Evolutionary conservation across 2,797 vertebrate species (phyloP), one percentile per base, ranked within the genome.

Genomic region (Myripristis murdjan): DNA sequence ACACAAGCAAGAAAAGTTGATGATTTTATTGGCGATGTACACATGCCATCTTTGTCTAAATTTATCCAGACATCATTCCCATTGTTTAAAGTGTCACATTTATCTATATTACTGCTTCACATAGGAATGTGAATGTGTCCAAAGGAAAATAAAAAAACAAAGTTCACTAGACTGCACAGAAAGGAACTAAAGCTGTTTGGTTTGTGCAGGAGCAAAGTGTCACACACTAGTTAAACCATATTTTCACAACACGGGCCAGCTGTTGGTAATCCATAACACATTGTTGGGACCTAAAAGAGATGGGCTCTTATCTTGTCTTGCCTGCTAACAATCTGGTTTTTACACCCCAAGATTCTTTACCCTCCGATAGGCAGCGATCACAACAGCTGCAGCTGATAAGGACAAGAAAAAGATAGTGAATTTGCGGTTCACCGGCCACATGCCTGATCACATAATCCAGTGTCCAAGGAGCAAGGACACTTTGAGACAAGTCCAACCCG

Each of bases 361-460:
- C 24, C 26, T 62, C 60, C 66, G 51, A 6, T 23, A 64, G 70
- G 48, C 65, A 52, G 14, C 8, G 57, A 73, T 76, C 64, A 49
- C 69, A 76, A 39, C 81, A 82, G 69, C 80, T 84, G 73, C 4
- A 37, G 73, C 70, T 44, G 87, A 89, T 87, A 86, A 88, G 66
- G 47, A 12, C 28, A 15, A 6, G 52, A n/a, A 52, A 31, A 37
- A 70, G 70, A 88, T 67, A 63, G 58, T 47, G 61, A 53, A 48
- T 67, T 73, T 88, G 73, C 52, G 65, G 60, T 76, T 75, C 71
- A 64, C 79, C 56, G 64, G 67, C 68, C 65, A 48, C 56, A 48
- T 49, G 71, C 67, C 71, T 67, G 74, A 86, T 81, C 81, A 60
- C 82, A 74, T 73, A 68, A 81, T 82, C 66, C 59, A 61, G 46